Evolutionary conservation across 2,113 vertebrate genomes (phyloP), one percentile per base, ranked within the genome.

Genomic region (Pterocles gutturalis): DNA sequence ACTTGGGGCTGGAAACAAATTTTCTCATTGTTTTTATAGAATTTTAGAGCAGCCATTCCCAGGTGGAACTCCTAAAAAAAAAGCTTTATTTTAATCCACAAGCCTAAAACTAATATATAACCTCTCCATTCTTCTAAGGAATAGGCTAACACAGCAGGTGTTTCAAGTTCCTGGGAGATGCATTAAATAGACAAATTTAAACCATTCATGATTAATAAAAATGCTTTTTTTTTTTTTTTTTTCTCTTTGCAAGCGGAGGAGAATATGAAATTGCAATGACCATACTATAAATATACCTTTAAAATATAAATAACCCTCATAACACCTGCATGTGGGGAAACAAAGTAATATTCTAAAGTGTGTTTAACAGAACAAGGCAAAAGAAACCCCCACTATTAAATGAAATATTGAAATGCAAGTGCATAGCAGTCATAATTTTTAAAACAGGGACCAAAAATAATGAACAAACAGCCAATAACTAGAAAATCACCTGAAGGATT

Each of bases 81-180:
- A 96, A 82, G 20, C 43, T 94, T 93, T 92, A 83, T 92, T 96
- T 96, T 88, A 94, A 92, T 89, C 53, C 43, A 64, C 54, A 87
- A 82, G 34, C 36, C 65, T 95, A 83, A 94, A 38, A 78, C 46
- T 93, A 90, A 86, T 94, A 95, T 70, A 73, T 55, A 96, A 49
- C 66, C 17, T 90, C 57, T 69, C 49, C 18, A 26, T 92, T 95
- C 73, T 91, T 97, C 75, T 97, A 96, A 94, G 57, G 29, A 62
- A 92, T 73, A 95, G 55, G 79, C 71, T 79, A 92, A 69, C 65
- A 72, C 45, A 97, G 62, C 92, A 98, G 97, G 97, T 97, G 96
- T 92, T 92, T 96, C 83, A 43, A 88, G 96, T 96, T 80, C 93
- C 95, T 88, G 72, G 20, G 84, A 96, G 96, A 97, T 92, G 69